Evolutionary conservation across 1,140 invertebrate species (phyloP), one percentile per base, ranked within the genome.

Genomic region (Daktulosphaira vitifoliae): DNA sequence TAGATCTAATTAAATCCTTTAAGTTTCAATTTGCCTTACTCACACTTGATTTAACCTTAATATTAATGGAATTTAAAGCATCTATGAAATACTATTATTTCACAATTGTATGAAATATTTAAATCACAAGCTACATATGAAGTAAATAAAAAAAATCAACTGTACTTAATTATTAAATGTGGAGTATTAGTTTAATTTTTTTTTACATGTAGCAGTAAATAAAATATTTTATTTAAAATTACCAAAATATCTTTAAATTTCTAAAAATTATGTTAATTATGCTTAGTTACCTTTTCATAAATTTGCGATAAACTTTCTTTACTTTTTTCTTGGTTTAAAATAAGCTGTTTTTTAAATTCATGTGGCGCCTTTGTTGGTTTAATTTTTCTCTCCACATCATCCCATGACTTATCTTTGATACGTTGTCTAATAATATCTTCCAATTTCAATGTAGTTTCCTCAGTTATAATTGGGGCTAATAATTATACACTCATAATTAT

Each of bases 321-420:
- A 69, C 92, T 96, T 73, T 99, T 98, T 72, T 96, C 90, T 71
- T 96, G 90, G 76, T 98, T 87, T 20, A 99, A 75, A 0, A 92
- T 81, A 39, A 96, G 78, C 70, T 89, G 83, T 71, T 97, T 97
- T 71, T 93, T 94, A 72, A 88, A 97, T 68, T 92, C 86, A 49
- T 87, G 77, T 18, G 89, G 84, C 51, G 90, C 85, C 65, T 93
- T 85, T 0, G 87, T 81, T 3, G 88, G 86, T 74, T 94, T 95
- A 15, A 88, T 81, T 79, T 96, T 98, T 49, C 87, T 82, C 68
- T 86, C 85, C 0, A 97, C 92, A 79, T 98, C 94, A 77, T 98
- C 94, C 85, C 89, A 99, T 0, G 87, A 86, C 79, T 91, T 87
- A 73, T 98, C 92, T 75, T 94, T 96, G 11, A 98, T 91, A 72